A percentile compares a stretch with the other conserved stretches of the same genome.
Conservation (phyloP, 2,113 vertebrate genomes). For the Alexandromys fortis region DNA sequence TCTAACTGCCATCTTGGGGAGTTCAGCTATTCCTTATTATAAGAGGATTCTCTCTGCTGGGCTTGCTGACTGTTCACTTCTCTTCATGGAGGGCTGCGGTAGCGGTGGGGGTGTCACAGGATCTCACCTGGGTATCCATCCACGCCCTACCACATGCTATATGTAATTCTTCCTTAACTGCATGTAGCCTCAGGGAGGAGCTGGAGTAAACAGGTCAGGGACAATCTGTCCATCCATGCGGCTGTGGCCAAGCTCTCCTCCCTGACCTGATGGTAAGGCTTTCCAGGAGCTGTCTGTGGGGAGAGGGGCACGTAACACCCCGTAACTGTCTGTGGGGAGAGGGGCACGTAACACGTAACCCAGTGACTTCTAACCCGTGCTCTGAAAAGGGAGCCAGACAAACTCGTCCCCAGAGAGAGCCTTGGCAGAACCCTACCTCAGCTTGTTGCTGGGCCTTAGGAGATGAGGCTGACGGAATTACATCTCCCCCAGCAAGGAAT, state of each 20-base stretch:
- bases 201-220: background rate
- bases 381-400: background rate
- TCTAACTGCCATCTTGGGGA: background rate
- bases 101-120: background rate
- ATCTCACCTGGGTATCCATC: background rate
- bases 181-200: background rate
- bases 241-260: background rate
- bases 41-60: background rate
- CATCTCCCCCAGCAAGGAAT: background rate
- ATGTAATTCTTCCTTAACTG: background rate
- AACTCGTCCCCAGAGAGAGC: background rate
- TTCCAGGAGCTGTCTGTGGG: background rate
- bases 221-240: background rate
- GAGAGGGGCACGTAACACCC: background rate
- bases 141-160: background rate
- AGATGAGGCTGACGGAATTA: background rate
- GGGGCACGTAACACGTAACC: background rate
- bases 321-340: background rate
- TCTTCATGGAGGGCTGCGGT: background rate
- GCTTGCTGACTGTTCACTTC: background rate
- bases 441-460: background rate
- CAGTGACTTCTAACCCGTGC: background rate
- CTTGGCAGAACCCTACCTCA: background rate
- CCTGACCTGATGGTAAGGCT: background rate
- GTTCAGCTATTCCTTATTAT: background rate